Base-by-base conservation (phyloP, 2,797 vertebrate genomes). In the Myripristis jacobus region DNA sequence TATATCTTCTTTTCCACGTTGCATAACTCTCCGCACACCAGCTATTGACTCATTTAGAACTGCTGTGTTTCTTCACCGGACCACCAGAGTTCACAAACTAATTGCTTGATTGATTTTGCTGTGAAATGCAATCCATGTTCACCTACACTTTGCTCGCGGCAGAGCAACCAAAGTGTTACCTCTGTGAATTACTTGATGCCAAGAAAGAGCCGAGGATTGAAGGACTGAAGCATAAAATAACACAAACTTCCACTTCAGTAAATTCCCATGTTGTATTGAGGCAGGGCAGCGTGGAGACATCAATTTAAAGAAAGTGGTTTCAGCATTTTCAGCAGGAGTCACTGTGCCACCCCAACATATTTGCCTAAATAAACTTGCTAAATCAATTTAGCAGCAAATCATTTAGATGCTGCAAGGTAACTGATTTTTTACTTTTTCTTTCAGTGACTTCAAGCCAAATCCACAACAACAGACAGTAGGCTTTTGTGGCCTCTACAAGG, bases 1-100 rank as follows among this genome's bases (percentile, higher is more conserved):
- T 19, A 16, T 8, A 25, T 60, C 44, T 66, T 69, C 22, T n/a
- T n/a, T n/a, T 54, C 34, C 25, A 18, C 13, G 48, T 77, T 84
- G 59, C 54, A 44, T 62, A 75, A 84, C 58, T 43, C n/a, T n/a
- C n/a, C n/a, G n/a, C n/a, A n/a, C n/a, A 5, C 8, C 5, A 18
- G 47, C 25, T 27, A 4, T 53, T 61, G 52, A 54, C 13, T 27
- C 21, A 27, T 16, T 15, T 31, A 18, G 48, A 58, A 47, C 34
- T 72, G 48, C 9, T 66, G 60, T 21, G 38, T 51, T 19, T 60
- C 21, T 56, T 54, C 21, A 29, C 31, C 46, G 7, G 25, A 22
- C 0, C 18, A 6, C 38, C 27, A n/a, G 29, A 70, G 63, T 63
- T 67, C 66, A 31, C 25, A 34, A 27, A n/a, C 50, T 74, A 44